Percentiles rank a stretch among this genome's conserved stretches.
Conservation (phyloP, 2,888 invertebrate genomes). For the Myathropa florea region DNA sequence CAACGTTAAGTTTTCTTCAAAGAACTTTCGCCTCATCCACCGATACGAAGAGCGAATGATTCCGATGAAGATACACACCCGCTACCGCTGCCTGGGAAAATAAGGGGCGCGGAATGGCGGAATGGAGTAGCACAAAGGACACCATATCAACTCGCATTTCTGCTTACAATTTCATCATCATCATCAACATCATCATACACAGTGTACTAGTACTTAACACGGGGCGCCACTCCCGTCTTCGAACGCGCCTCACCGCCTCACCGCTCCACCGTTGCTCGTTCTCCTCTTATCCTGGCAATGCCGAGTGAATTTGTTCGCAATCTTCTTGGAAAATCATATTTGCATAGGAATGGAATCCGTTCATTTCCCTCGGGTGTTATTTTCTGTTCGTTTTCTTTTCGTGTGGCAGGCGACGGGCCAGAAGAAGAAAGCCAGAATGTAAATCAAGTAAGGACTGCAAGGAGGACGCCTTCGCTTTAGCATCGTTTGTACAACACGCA, state of each 20-base stretch:
- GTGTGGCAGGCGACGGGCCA: slow-evolving; percentile 13
- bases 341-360: slow-evolving; percentile 70
- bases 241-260: background rate
- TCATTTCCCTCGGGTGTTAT: slow-evolving; percentile 70
- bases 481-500: slow-evolving; percentile 60
- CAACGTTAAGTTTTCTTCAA: slow-evolving; percentile 27
- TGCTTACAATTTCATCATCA: slow-evolving; percentile 68
- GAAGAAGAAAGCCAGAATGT: slow-evolving; percentile 40
- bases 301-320: slow-evolving; percentile 70
- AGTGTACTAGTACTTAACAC: slow-evolving; percentile 60
- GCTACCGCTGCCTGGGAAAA: too few species aligned
- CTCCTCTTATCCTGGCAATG: slow-evolving; percentile 38
- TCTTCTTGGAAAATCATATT: slow-evolving; percentile 70
- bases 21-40: slow-evolving; percentile 12
- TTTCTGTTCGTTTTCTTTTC: slow-evolving; percentile 58
- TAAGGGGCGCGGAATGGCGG: slow-evolving; percentile 31
- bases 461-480: slow-evolving; percentile 34
- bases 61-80: too few species aligned
- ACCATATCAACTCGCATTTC: slow-evolving; percentile 67
- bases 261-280: background rate
- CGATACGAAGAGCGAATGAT: slow-evolving; percentile 51
- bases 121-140: slow-evolving; percentile 51
- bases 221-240: background rate
- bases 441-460: slow-evolving; percentile 57
- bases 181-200: slow-evolving; percentile 52